Evolutionary conservation across 2,888 invertebrate genomes (phyloP).

Genomic region (Ypsolopha sequella): DNA sequence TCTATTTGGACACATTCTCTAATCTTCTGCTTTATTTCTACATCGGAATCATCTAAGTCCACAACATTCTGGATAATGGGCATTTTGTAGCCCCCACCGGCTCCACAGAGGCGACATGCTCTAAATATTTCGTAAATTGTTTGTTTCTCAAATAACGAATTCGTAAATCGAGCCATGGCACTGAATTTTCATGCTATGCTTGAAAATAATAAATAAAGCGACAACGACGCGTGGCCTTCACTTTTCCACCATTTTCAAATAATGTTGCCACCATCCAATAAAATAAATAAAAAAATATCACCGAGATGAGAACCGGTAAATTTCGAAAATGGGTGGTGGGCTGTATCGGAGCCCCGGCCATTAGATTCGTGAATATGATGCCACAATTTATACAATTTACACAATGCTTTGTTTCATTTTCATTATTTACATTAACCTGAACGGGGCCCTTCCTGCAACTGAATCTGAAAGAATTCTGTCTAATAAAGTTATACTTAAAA

Average conservation of each 20-base stretch:
- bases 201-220: constrained; percentile 4
- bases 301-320: neutral
- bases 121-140: constrained; percentile 56
- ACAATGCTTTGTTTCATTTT: no score
- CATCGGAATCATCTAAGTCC: constrained; percentile 30
- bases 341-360: no score
- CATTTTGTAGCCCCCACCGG: constrained; percentile 64
- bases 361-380: no score
- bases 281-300: no score
- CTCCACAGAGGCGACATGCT: constrained; percentile 60
- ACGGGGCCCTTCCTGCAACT: no score
- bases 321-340: no score
- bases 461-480: no score
- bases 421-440: no score
- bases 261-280: no score
- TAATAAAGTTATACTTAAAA: no score
- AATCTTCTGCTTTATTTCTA: constrained; percentile 52
- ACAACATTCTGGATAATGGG: constrained; percentile 56
- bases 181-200: neutral
- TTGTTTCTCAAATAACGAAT: constrained; percentile 35
- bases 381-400: no score
- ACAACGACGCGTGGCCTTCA: neutral
- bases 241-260: neutral
- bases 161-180: constrained; percentile 36
- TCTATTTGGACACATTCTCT: constrained; percentile 57